Evolutionary conservation across 2,797 vertebrate genomes (phyloP).

Genomic region (Acipenser oxyrinchus): DNA sequence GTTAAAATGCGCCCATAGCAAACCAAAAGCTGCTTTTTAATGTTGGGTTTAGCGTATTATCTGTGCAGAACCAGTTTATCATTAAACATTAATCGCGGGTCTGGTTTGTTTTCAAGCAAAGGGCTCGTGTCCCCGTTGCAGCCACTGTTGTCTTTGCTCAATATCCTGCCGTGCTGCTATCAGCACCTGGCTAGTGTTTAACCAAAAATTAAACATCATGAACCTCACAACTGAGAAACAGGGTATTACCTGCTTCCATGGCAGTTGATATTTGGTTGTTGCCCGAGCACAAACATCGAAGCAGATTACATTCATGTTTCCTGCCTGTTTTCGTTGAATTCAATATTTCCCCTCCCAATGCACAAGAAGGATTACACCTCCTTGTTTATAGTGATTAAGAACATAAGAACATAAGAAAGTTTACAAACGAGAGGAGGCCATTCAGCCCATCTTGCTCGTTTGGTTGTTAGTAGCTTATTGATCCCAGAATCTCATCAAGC

Average conservation of each 20-base stretch:
- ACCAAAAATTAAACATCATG: too few relatives aligned
- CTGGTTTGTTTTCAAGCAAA: not conserved
- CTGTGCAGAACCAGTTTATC: too few relatives aligned
- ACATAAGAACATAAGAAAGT: too few relatives aligned
- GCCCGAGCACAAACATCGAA: not conserved
- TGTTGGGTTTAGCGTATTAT: too few relatives aligned
- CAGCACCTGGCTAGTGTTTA: not conserved
- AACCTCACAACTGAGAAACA: not conserved
- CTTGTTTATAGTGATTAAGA: too few relatives aligned
- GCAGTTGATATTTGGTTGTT: slow-evolving; percentile 24
- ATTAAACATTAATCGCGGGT: not conserved
- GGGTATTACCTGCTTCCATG: slow-evolving; percentile 35
- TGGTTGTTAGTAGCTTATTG: too few relatives aligned
- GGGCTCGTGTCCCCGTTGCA: slow-evolving; percentile 2
- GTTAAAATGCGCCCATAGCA: too few relatives aligned
- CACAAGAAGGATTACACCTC: slow-evolving; percentile 27
- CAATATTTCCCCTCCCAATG: slow-evolving; percentile 15
- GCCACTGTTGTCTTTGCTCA: slow-evolving; percentile 16
- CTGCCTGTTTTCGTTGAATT: slow-evolving; percentile 26
- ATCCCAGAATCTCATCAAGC: too few relatives aligned
- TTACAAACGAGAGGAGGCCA: too few relatives aligned
- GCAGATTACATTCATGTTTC: slow-evolving; percentile 15
- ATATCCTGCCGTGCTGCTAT: not conserved
- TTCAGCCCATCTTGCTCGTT: too few relatives aligned
- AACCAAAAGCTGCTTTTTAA: too few relatives aligned